phyloP scores from a whole-genome alignment of 2,113 vertebrate genomes.

The Candoia aspera region DNA sequence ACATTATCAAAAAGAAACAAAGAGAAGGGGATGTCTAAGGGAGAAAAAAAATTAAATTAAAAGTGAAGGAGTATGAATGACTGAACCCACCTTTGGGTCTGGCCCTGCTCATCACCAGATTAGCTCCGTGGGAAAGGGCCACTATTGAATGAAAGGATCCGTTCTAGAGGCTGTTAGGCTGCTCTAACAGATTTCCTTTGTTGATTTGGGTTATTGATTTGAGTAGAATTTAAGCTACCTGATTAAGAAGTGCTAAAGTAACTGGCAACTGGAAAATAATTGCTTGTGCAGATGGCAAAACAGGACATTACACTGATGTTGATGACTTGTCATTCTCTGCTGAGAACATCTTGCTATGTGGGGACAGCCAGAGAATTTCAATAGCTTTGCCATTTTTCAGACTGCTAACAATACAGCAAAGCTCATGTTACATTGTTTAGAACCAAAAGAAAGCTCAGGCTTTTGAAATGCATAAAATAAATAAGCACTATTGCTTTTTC shows the following conservation, averaged over 20 bases:
- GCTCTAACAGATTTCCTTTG: neutral
- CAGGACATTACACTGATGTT: neutral
- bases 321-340: neutral
- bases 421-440: neutral
- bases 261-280: neutral
- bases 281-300: neutral
- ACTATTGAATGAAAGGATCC: neutral
- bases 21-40: neutral
- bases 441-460: neutral
- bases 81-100: neutral
- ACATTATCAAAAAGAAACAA: neutral
- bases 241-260: neutral
- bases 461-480: neutral
- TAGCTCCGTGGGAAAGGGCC: neutral
- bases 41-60: neutral
- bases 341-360: neutral
- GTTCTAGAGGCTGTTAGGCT: neutral
- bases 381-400: neutral
- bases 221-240: neutral
- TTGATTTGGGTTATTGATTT: neutral
- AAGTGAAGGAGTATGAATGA: neutral
- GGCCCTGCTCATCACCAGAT: neutral
- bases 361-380: neutral
- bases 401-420: neutral
- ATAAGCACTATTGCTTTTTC: neutral